Base-by-base conservation (phyloP, 2,888 invertebrate genomes). In the Orthosia gracilis region DNA sequence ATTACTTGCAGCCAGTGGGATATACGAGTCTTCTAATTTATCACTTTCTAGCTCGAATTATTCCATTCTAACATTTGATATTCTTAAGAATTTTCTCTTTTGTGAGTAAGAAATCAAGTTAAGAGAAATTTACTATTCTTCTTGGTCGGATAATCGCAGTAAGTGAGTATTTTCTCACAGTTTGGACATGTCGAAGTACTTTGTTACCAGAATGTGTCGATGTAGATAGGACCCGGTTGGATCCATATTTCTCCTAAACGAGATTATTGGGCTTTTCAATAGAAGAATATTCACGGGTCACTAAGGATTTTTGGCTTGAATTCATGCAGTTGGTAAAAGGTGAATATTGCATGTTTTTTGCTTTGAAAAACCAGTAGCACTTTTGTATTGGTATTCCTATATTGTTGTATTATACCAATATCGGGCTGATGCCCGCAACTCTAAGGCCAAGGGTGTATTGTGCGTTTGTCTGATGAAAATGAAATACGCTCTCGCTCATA, bases 21-120 rank as follows among this genome's bases (percentile, higher is more conserved):
- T 40, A 21, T 26, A 59, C 23, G 31, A 21, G 7, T 18, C 3
- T 47, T 15, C 13, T 54, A 21, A 74, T 74, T 50, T 69, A 50
- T 69, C 31, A 23, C 31, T 23, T 47, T 17, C n/a, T 1, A 47
- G 58, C 72, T 47, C 3, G 23, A 73, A 58, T 78, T 31, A 23
- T 78, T 59, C 4, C 71, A n/a, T 52, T 58, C 23, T 71, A 78
- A 3, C 17, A 11, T 79, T 75, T 61, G 59, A 59, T 49, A 72
- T 72, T 75, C 79, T 54, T 47, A 15, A 59, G 58, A 71, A 52
- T 78, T 58, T 78, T 40, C 47, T 21, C 47, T 59, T 78, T 54
- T 52, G 52, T 63, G 49, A 52, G 52, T 63, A 58, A 58, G 63
- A 63, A 80, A 74, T 80, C 63, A 58, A 49, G 47, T 50, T 21